Percentiles rank a stretch among this genome's conserved stretches.
Evolutionary conservation across 2,888 invertebrate genomes (phyloP).

Genomic region (Seladonia tumulorum): DNA sequence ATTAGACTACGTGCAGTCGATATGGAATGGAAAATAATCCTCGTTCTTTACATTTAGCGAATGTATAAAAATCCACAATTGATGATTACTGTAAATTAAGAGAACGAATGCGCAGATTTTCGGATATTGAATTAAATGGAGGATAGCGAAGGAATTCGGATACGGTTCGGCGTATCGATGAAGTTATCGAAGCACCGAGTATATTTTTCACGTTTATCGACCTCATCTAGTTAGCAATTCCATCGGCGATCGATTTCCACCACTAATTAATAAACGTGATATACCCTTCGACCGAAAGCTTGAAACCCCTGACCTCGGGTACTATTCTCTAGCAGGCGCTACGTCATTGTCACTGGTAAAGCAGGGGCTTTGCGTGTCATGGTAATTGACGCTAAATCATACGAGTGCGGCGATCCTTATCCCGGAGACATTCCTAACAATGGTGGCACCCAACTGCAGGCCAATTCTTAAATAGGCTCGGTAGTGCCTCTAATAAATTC

Average conservation of each 20-base stretch:
- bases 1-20: too few relatives aligned
- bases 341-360: conserved; percentile 25
- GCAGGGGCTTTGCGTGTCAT: conserved; percentile 25
- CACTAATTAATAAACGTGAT: conserved; percentile 10
- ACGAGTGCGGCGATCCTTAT: conserved; percentile 31
- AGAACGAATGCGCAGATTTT: background rate
- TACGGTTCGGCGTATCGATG: background rate
- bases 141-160: background rate
- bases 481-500: background rate
- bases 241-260: background rate
- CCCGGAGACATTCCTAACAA: conserved; percentile 7
- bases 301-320: conserved; percentile 17
- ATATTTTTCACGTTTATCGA: background rate
- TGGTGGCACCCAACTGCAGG: background rate
- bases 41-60: background rate
- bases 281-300: background rate
- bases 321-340: conserved; percentile 12
- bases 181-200: background rate
- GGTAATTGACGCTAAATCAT: conserved; percentile 40
- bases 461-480: background rate
- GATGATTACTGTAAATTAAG: background rate
- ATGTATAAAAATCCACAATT: background rate
- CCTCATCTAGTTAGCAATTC: background rate
- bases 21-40: too few relatives aligned
- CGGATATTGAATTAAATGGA: background rate